A percentile compares a stretch with the other conserved stretches of the same genome.
Conservation (phyloP, 2,113 vertebrate genomes). For the Tragelaphus imberbis region DNA sequence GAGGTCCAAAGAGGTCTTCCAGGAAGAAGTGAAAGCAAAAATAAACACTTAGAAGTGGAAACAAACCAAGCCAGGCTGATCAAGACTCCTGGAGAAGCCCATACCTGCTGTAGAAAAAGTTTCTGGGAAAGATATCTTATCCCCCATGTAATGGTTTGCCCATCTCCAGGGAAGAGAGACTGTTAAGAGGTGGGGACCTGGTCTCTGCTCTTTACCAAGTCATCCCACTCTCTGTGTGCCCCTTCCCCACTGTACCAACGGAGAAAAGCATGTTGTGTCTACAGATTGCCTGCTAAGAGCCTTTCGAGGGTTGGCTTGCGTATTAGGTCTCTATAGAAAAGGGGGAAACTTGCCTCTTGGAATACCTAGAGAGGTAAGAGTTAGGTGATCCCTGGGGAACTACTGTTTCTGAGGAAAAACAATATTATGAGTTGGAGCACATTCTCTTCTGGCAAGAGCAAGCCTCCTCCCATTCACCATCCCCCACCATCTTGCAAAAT, state of each 20-base stretch:
- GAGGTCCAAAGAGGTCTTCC: not conserved
- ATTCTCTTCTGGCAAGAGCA: not conserved
- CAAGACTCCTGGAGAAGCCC: not conserved
- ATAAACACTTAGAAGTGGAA: not conserved
- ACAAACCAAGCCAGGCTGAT: not conserved
- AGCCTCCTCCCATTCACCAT: not conserved
- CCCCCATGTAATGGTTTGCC: rapidly evolving
- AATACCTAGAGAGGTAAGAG: not conserved
- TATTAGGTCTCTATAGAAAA: not conserved
- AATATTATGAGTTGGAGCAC: not conserved
- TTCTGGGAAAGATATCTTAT: not conserved
- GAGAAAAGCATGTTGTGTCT: not conserved
- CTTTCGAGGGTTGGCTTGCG: no score
- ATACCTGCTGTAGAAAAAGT: not conserved
- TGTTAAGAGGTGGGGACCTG: not conserved
- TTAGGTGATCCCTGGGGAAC: not conserved
- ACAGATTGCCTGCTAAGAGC: not conserved
- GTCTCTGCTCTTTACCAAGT: not conserved
- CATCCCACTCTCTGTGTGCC: not conserved
- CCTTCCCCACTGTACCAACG: not conserved
- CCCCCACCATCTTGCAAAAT: not conserved
- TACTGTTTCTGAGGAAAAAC: not conserved
- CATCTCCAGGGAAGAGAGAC: not conserved
- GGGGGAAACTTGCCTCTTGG: not conserved
- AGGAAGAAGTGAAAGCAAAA: not conserved